A percentile compares a stretch with the other conserved stretches of the same genome.
Conservation (phyloP, 2,888 invertebrate species). For the Escarpia spicata region DNA sequence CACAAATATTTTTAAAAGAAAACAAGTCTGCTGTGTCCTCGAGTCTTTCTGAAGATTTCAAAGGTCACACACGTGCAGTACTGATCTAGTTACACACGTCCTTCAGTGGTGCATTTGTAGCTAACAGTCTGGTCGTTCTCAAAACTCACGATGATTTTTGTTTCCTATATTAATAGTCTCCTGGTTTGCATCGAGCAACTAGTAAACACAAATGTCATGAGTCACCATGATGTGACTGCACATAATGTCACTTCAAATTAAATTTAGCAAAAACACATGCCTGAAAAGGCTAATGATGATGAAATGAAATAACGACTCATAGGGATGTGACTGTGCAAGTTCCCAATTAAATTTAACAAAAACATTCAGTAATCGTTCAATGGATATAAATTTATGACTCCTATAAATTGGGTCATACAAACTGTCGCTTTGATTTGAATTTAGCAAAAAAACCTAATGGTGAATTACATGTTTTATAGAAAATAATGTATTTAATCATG, state of each 20-base stretch:
- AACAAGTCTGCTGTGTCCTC: too few relatives aligned
- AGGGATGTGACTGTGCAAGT: background rate
- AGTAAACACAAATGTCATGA: constrained; percentile 1
- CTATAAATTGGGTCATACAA: too few relatives aligned
- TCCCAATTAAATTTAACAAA: too few relatives aligned
- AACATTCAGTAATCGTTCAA: too few relatives aligned
- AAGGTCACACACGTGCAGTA: too few relatives aligned
- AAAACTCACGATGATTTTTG: background rate
- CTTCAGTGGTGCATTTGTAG: background rate
- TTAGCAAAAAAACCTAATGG: too few relatives aligned
- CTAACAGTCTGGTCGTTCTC: background rate
- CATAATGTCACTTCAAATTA: background rate
- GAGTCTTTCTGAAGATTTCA: too few relatives aligned
- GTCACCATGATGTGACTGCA: background rate
- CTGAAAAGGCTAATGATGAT: background rate
- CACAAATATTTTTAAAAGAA: too few relatives aligned
- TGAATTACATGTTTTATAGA: too few relatives aligned
- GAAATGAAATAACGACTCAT: background rate
- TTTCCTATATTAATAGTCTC: background rate
- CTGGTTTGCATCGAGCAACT: background rate
- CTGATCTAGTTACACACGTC: background rate
- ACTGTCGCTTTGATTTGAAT: too few relatives aligned
- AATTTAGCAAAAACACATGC: background rate
- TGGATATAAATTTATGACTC: too few relatives aligned
- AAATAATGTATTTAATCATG: too few relatives aligned